phyloP scores from a whole-genome alignment of 2,113 vertebrate genomes.

The Myanophis thanlyinensis region DNA sequence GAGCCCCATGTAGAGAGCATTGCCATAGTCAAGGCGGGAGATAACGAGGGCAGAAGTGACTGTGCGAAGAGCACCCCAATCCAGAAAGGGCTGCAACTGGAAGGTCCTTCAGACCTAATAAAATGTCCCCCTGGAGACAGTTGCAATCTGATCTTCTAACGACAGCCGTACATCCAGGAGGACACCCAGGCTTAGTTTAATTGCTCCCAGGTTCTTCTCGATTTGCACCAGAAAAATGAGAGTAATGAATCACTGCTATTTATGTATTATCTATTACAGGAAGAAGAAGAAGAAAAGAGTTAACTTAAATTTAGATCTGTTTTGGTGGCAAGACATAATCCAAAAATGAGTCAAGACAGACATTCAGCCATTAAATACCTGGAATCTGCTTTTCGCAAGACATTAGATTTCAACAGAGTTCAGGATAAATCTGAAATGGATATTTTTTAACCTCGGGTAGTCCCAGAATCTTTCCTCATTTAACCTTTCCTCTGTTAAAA shows the following conservation, averaged over 20 bases:
- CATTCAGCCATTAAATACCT: not conserved
- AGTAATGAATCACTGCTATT: not conserved
- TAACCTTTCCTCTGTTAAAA: not conserved
- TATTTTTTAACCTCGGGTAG: not conserved
- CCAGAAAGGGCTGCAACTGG: too few relatives aligned
- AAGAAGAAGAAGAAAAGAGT: constrained; percentile 7
- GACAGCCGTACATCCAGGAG: too few relatives aligned
- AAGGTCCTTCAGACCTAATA: too few relatives aligned
- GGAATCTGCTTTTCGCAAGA: not conserved
- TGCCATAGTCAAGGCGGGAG: too few relatives aligned
- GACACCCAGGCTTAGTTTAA: constrained; percentile 28
- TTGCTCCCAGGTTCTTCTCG: not conserved
- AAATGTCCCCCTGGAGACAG: too few relatives aligned
- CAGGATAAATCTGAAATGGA: not conserved
- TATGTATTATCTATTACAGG: constrained; percentile 17
- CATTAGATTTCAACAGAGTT: not conserved
- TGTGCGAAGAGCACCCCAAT: too few relatives aligned
- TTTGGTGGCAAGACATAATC: not conserved
- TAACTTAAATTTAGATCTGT: not conserved
- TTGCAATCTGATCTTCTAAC: too few relatives aligned
- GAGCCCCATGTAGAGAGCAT: too few relatives aligned
- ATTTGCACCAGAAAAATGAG: not conserved
- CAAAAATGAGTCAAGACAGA: not conserved
- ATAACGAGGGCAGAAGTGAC: too few relatives aligned
- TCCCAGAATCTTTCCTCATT: not conserved